Base-by-base conservation (phyloP, 2,888 invertebrate genomes). In the Cloeon dipterum region DNA sequence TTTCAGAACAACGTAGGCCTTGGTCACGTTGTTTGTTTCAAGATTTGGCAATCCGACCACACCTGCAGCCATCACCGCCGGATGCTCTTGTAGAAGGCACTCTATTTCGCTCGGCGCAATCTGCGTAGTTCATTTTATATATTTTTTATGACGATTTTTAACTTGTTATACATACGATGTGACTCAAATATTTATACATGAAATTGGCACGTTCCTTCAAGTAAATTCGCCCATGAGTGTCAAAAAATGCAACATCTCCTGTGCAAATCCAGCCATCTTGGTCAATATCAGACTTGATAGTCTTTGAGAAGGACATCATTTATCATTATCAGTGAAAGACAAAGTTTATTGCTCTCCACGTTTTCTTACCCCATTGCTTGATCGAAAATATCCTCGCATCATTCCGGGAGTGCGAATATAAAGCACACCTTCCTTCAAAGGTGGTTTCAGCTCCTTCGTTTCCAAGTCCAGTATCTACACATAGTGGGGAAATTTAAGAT, bases 171-270 rank as follows among this genome's bases (percentile, higher is more conserved):
- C 17, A 36, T 32, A 39, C 39, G 20, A 29, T 29, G 5, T 39
- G 36, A 35, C 35, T 39, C 14, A 32, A 39, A 29, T 36, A 39
- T 23, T 39, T 39, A 21, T 36, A 39, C 3, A 39, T 36, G 19
- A 26, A 20, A 13, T 23, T 35, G 5, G n/a, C 18, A 23, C 39
- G 13, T 2, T 39, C 39, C 11, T 34, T 21, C 3, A 39, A 8
- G 32, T 39, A 39, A 17, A 39, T 11, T 32, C 39, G 25, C 5
- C 35, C 39, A 13, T 13, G 25, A 20, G 39, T 32, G 25, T 39
- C 39, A 39, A 39, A 39, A 18, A 39, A 39, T 14, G 36, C 39
- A 10, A 36, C n/a, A 20, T 39, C 39, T 19, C 39, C 39, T 4
- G 35, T 39, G 17, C 36, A 19, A n/a, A 35, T 14, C 39, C 39